Evolutionary conservation across 2,113 vertebrate species (phyloP), one percentile per base, ranked within the genome.

Genomic region (Rallus limicola): DNA sequence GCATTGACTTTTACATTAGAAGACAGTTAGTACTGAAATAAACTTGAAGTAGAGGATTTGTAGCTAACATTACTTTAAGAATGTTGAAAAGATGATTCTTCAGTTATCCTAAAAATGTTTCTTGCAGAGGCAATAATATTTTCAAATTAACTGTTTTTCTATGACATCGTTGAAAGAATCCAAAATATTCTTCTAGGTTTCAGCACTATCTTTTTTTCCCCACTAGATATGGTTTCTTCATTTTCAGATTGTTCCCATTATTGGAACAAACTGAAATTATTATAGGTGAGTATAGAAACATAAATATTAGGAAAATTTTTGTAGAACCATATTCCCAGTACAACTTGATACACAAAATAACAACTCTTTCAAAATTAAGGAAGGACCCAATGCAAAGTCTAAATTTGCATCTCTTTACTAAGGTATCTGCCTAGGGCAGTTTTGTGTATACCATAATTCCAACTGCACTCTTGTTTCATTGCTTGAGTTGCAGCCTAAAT

Each of bases 51-150:
- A 74, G 31, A 81, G 68, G 83, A 33, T 74, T 67, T 38, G 36
- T 38, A 75, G 46, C 19, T 87, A 82, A 79, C 26, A 53, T 71
- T 92, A 63, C 44, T 92, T 24, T 19, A 78, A 97, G 36, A 60
- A n/a, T 84, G 28, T 91, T 92, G 83, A 94, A 95, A 95, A 90
- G 60, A 55, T 82, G 90, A 72, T 92, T 92, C 93, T 76, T 81
- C 38, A 38, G 55, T 84, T 62, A 48, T 23, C 29, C 62, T 95
- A 78, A 92, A 96, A 85, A 90, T 79, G 25, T 48, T 11, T 71
- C 36, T 86, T 74, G 91, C 29, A 58, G 52, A 75, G 70, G 20
- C 33, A 75, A 50, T 63, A 84, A 64, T 96, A 81, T 84, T 84
- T 95, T 96, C 86, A 70, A 95, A 90, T 95, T 87, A 90, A 81